Base-by-base conservation (phyloP, 2,113 vertebrate species). In the Orycteropus afer region DNA sequence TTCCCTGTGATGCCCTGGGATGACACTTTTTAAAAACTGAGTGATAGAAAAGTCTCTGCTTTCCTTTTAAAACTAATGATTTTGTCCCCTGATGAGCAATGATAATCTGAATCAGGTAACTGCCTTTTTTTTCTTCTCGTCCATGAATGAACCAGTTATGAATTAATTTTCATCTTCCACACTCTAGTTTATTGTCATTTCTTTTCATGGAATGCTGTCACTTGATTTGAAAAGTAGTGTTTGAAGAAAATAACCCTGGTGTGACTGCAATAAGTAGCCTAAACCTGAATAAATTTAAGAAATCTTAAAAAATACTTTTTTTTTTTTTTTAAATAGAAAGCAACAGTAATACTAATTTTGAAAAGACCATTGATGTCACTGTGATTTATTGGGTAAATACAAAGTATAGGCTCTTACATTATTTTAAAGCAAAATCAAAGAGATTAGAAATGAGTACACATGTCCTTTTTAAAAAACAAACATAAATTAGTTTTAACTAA, bases 351-450 rank as follows among this genome's bases (percentile, higher is more conserved):
- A 83, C 76, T 79, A 45, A 84, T 42, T 96, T 91, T 92, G 74
- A 96, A 96, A 96, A 93, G 74, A 83, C 61, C 53, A 15, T 84
- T 63, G 71, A 83, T 86, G 71, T 86, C 90, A 89, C 4, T 47
- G 83, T 88, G 79, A 81, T 97, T 97, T 97, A 97, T 96, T 97
- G 77, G 65, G 79, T 93, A 95, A 95, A 96, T 97, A 97, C 65
- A 96, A 95, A 97, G 94, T 91, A 81, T 83, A 94, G 74, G 91
- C 57, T 93, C 81, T 95, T 94, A 78, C n/a, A 79, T 92, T 67
- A 65, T 82, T 79, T 83, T 69, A 47, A 92, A 96, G 96, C 93
- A 96, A 97, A 97, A 85, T n/a, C 77, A 94, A 96, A 94, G 76
- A 91, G 57, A 96, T 97, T 93, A 97, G 84, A 96, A 94, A 96